Conservation (phyloP, 2,888 invertebrate genomes). For the Cephus runcator region DNA sequence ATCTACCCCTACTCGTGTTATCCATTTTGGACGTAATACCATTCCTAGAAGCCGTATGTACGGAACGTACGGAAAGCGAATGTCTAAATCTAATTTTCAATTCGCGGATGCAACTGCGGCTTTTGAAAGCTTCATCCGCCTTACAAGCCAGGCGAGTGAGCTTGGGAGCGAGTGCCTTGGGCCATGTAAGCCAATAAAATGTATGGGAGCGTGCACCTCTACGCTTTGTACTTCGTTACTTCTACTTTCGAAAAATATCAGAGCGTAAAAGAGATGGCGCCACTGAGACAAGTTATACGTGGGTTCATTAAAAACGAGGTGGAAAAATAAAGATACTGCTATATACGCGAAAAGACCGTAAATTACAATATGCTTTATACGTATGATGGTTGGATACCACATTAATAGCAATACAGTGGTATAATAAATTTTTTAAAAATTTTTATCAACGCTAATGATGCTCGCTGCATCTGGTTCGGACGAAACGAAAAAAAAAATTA, state of each 20-base stretch:
- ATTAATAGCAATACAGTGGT: neutral
- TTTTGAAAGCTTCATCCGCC: neutral
- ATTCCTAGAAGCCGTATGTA: neutral
- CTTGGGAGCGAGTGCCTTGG: neutral
- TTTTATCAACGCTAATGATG: neutral
- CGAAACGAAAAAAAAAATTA: neutral
- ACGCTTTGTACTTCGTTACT: neutral
- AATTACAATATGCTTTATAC: neutral
- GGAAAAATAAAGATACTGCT: neutral
- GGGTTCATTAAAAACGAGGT: neutral
- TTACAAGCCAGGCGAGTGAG: neutral
- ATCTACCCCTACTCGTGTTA: neutral
- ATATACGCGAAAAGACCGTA: neutral
- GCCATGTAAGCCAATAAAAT: constrained; percentile 8
- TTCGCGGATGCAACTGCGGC: constrained; percentile 6
- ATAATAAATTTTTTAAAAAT: neutral
- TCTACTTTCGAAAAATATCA: neutral
- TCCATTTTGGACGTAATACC: neutral
- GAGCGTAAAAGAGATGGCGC: neutral
- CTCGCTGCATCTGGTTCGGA: neutral
- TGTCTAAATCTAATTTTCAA: constrained; percentile 14
- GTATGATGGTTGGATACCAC: neutral
- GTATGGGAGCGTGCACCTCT: neutral
- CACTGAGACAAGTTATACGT: neutral
- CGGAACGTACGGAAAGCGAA: constrained; percentile 6